phyloP scores from a whole-genome alignment of 2,113 vertebrate genomes.

The Thermophis baileyi region DNA sequence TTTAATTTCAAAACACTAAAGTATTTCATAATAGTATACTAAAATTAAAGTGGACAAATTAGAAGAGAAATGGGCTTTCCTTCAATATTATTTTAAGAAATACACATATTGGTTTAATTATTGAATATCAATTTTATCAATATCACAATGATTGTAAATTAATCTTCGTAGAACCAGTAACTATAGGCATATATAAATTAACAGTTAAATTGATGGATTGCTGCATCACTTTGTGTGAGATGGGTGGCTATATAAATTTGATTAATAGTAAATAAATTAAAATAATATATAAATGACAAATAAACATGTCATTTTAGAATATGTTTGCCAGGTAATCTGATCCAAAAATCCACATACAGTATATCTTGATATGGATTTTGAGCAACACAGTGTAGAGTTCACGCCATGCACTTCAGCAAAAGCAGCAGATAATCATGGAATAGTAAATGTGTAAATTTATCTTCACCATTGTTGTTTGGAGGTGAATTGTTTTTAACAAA shows the following conservation, averaged over 20 bases:
- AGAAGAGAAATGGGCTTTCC: not conserved
- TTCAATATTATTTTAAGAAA: not conserved
- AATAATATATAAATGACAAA: constrained; percentile 35
- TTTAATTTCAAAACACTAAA: constrained; percentile 55
- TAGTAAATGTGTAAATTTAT: not conserved
- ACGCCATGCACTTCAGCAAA: not conserved
- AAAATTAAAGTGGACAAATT: constrained; percentile 39
- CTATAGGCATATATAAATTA: not conserved
- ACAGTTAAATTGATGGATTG: not conserved
- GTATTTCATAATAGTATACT: constrained; percentile 50
- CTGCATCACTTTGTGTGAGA: not conserved
- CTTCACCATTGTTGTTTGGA: not conserved
- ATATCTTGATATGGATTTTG: not conserved
- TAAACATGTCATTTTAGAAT: not conserved
- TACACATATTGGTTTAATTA: not conserved
- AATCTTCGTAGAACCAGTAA: not conserved
- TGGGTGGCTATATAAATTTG: not conserved
- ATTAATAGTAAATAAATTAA: not conserved
- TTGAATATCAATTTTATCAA: not conserved
- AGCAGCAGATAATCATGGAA: not conserved
- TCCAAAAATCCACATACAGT: not conserved
- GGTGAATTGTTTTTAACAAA: not conserved
- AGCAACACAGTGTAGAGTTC: not conserved
- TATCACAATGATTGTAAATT: not conserved
- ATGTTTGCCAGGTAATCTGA: not conserved